A percentile compares a stretch with the other conserved stretches of the same genome.
These are phyloP conservation scores for Mesocentrotus franciscanus DNA, from an alignment of 53 echinoderm and acorn worm species.

Conservation along the genomic window DNA sequence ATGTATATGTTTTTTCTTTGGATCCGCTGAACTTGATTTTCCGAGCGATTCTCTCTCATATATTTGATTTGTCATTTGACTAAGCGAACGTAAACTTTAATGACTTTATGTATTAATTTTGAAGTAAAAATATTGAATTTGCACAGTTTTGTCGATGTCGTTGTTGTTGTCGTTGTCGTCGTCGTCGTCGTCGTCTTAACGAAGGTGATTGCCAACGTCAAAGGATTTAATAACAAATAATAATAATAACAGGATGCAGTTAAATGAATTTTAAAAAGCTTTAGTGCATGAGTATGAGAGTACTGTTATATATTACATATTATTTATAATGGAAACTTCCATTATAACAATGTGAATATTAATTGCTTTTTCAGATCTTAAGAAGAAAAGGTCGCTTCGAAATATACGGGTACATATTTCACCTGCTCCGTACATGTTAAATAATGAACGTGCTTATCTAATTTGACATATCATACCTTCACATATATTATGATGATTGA, in stretches of 20 bases:
- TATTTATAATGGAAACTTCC: not conserved
- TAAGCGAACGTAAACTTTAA: no score
- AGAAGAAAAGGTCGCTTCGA: not conserved
- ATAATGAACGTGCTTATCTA: not conserved
- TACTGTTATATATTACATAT: not conserved
- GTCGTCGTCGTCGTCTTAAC: no score
- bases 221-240: not conserved
- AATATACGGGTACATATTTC: not conserved
- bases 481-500: not conserved
- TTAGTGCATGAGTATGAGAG: not conserved
- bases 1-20: no score
- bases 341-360: not conserved
- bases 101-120: no score
- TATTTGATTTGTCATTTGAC: no score
- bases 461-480: not conserved
- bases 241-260: not conserved
- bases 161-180: no score
- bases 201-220: no score
- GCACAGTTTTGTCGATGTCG: no score
- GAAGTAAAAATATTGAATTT: no score
- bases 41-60: no score
- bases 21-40: no score
- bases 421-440: not conserved
- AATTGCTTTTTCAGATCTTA: not conserved
- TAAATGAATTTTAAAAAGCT: not conserved